These are phyloP conservation scores for Pteruthius melanotis DNA, from an alignment of 2,113 vertebrate species.

Conservation along the genomic window DNA sequence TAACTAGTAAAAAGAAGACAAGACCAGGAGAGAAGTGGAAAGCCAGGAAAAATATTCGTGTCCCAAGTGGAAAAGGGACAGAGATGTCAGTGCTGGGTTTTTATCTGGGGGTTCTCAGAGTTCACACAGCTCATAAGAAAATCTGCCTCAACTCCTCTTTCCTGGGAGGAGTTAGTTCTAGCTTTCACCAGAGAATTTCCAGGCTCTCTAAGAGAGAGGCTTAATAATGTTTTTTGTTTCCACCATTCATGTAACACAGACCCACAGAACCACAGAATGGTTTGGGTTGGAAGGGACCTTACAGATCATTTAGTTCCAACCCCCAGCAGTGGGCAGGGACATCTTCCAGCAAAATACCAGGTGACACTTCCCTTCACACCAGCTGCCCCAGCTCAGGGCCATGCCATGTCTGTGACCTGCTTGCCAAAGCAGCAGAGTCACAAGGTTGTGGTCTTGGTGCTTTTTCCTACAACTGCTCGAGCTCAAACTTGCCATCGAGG, in stretches of 20 bases:
- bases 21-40: not conserved
- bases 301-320: not conserved
- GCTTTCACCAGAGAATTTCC: not conserved
- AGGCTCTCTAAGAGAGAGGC: not conserved
- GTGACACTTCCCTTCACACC: not conserved
- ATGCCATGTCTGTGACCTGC: fast-evolving
- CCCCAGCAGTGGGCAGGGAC: not conserved
- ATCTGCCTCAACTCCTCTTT: not conserved
- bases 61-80: not conserved
- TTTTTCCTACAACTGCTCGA: not conserved
- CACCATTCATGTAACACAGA: not conserved
- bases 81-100: not conserved
- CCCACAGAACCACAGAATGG: not conserved
- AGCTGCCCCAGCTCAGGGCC: not conserved
- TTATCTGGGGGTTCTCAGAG: not conserved
- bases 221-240: not conserved
- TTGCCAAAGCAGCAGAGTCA: not conserved
- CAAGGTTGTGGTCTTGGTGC: not conserved
- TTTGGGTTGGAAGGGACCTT: not conserved
- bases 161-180: not conserved
- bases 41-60: not conserved
- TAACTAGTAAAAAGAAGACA: not conserved
- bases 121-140: not conserved
- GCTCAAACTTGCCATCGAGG: not conserved
- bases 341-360: not conserved